A percentile compares a stretch with the other conserved stretches of the same genome.
Evolutionary conservation across 2,113 vertebrate species (phyloP).

Genomic region (Nyctereutes procyonoides): DNA sequence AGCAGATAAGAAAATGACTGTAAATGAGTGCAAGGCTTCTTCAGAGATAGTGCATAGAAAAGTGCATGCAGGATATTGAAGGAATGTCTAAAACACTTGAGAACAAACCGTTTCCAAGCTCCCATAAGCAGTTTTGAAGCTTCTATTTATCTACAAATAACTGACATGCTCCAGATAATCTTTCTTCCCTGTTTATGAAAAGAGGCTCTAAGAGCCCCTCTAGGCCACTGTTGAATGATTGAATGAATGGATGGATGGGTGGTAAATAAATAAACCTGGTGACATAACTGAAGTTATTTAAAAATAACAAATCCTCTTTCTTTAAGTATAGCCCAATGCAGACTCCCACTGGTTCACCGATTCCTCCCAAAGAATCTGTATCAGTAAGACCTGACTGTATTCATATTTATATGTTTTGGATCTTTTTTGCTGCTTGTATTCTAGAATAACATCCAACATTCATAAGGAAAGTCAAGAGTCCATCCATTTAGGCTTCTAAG

Average conservation of each 20-base stretch:
- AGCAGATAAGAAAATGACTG: not conserved
- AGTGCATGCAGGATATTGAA: not conserved
- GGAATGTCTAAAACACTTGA: not conserved
- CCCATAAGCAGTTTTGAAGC: slow-evolving; percentile 32
- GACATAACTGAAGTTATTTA: not conserved
- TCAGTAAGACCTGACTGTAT: not conserved
- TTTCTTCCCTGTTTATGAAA: slow-evolving; percentile 55
- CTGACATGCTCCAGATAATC: not conserved
- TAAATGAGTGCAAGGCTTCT: not conserved
- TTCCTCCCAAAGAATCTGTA: not conserved
- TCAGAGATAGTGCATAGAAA: not conserved
- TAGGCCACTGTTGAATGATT: slow-evolving; percentile 43
- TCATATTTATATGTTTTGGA: slow-evolving; percentile 18
- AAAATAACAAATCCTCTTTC: slow-evolving; percentile 57
- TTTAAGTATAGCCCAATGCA: not conserved
- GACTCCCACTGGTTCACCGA: not conserved
- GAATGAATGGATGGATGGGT: not conserved
- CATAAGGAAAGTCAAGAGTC: slow-evolving; percentile 51
- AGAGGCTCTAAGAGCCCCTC: not conserved
- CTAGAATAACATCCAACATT: slow-evolving; percentile 39
- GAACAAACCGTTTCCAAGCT: not conserved
- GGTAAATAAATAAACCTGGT: slow-evolving; percentile 45
- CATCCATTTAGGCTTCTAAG: not conserved
- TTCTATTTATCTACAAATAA: slow-evolving; percentile 71
- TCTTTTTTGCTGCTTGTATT: slow-evolving; percentile 20